phyloP scores from a whole-genome alignment of 2,797 vertebrate genomes.

The Rachycentron canadum region DNA sequence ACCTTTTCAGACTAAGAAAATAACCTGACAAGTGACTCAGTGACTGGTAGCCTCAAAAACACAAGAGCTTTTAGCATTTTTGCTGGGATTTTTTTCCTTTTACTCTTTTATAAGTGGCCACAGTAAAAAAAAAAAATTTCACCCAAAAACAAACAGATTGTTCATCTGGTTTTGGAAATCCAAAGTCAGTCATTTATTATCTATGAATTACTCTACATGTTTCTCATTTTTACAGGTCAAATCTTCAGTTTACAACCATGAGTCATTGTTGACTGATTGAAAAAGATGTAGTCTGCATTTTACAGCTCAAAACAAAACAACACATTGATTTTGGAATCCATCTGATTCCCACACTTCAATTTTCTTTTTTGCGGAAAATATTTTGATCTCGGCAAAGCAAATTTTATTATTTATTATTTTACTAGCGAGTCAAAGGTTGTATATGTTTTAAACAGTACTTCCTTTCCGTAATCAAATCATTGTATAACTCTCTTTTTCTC shows the following conservation, averaged over 20 bases:
- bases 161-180: background rate
- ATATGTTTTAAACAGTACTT: background rate
- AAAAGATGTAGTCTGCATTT: too few species aligned
- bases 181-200: background rate
- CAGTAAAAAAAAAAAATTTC: background rate
- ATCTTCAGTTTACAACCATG: background rate
- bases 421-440: too few species aligned
- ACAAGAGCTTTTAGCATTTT: background rate
- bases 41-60: background rate
- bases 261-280: background rate
- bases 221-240: background rate
- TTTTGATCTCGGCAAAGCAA: background rate
- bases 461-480: background rate
- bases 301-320: too few species aligned
- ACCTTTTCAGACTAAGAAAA: background rate
- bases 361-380: background rate
- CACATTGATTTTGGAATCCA: too few species aligned
- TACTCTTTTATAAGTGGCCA: background rate
- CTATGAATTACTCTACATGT: background rate
- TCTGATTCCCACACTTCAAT: too few species aligned
- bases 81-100: background rate
- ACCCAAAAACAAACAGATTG: background rate
- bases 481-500: background rate
- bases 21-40: background rate
- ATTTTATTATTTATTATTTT: too few species aligned